Evolutionary conservation across 2,888 invertebrate genomes (phyloP), one percentile per base, ranked within the genome.

Genomic region (Cryptus viduatorius): DNA sequence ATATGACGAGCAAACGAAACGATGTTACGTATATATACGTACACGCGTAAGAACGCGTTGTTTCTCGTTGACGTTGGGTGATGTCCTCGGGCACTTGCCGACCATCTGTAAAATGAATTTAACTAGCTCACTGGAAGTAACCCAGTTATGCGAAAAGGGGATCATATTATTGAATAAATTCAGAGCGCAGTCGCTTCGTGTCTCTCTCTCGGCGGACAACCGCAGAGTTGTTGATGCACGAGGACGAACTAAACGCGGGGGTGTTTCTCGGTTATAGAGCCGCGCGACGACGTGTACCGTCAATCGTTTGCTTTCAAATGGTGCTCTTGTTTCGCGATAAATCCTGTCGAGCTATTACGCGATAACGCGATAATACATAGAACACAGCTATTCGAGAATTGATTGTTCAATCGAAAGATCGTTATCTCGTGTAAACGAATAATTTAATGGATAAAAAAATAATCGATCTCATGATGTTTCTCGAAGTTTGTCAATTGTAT

Each of bases 401-500:
- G 1, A 7, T 37, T 37, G 4, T 37, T 37, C 8, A 37, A 37
- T 37, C 37, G 37, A 37, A 37, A 37, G 4, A 37, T 37, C 37
- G 37, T 37, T 37, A 37, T 7, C 37, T 8, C 37, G 37, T 31
- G 4, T 29, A 1, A 1, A 61, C 53, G 14, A 14, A 14, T 3
- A n/a, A 48, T 14, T 61, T 31, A 65, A 87, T 86, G 87, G 84
- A 86, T 75, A 86, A 69, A 53, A 84, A 85, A 48, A 89, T 92
- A 84, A 83, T 93, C 72, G 92, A 93, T 82, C 89, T 92, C 69
- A 91, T 92, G 82, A 89, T 87, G 87, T 93, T 90, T 86, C 90
- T 93, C 83, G 92, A 93, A 83, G 87, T 92, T 69, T 93, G 92
- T 87, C 92, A 91, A 79, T 67, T 91, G 10, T 93, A 92, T 78